These are phyloP conservation scores for Axis porcinus DNA, from an alignment of 2,113 vertebrate genomes.

Conservation along the genomic window DNA sequence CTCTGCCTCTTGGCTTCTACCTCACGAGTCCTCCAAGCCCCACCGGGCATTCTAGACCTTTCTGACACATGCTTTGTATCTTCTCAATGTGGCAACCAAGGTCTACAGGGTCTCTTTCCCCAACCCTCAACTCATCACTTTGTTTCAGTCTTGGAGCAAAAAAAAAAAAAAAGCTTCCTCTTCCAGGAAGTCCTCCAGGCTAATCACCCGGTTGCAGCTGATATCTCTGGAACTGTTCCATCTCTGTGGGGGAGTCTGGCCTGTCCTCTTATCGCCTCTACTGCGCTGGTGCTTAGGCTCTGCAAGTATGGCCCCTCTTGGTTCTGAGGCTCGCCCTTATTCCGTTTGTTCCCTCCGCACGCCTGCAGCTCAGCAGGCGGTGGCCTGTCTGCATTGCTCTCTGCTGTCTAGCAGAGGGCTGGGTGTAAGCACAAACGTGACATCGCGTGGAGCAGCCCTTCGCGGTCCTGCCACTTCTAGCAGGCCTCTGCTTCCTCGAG, in stretches of 20 bases:
- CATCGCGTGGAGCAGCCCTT: not conserved
- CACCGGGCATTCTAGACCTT: not conserved
- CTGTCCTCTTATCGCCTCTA: not conserved
- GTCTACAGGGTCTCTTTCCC: not conserved
- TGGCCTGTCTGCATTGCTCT: not conserved
- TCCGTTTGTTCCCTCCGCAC: not conserved
- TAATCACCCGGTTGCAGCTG: not conserved
- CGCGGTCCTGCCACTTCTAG: not conserved
- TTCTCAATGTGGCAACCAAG: not conserved
- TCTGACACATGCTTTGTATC: fast-evolving
- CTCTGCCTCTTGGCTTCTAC: not conserved
- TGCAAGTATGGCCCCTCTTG: not conserved
- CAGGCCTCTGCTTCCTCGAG: not conserved
- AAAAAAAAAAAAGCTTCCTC: not conserved
- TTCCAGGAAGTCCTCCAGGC: not conserved
- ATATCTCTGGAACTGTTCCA: not conserved
- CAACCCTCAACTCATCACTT: not conserved
- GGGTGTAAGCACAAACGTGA: not conserved
- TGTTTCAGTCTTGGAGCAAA: not conserved
- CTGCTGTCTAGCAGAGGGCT: not conserved
- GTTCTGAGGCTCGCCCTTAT: not conserved
- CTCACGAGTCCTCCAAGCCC: not conserved
- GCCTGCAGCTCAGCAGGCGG: not conserved
- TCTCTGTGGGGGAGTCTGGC: not conserved
- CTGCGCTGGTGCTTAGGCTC: not conserved